Percentiles rank a stretch among this genome's conserved stretches.
Evolutionary conservation across 92 coral and sea anemone genomes (phyloP).

Genomic region (Parazoanthus atlanticus): DNA sequence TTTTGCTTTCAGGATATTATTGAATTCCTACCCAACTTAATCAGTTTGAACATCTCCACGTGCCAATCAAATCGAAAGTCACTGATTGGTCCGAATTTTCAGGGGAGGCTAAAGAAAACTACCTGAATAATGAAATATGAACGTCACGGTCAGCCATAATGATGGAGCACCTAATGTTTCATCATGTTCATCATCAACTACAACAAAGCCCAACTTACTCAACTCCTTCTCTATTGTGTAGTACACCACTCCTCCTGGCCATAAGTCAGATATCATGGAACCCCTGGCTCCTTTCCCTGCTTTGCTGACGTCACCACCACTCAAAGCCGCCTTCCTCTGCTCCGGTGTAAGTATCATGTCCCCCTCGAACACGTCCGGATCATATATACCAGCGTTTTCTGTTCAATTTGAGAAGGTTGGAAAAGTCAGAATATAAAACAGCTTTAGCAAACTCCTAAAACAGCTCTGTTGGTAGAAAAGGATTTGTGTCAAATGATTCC

Average conservation of each 20-base stretch:
- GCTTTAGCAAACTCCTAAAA: background rate
- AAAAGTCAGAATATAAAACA: background rate
- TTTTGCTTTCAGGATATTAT: background rate
- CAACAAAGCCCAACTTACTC: constrained; percentile 1
- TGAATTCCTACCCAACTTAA: background rate
- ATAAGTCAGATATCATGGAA: constrained; percentile 28
- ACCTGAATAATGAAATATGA: background rate
- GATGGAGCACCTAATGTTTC: background rate
- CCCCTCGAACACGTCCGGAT: constrained; percentile 36
- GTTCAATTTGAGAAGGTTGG: background rate
- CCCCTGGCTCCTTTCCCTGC: constrained; percentile 23
- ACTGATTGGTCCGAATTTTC: background rate
- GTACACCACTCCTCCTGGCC: constrained; percentile 37
- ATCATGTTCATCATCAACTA: background rate
- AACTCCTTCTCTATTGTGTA: constrained; percentile 17
- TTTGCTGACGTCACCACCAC: constrained; percentile 32
- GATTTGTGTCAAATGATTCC: too few species aligned
- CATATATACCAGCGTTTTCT: constrained; percentile 20
- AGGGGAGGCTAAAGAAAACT: background rate
- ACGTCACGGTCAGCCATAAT: background rate
- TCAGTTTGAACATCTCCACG: too few species aligned
- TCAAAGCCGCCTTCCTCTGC: constrained; percentile 26
- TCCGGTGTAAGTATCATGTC: constrained; percentile 42
- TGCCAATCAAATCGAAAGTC: too few species aligned
- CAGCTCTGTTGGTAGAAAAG: background rate